Percentiles rank a stretch among this genome's conserved stretches.
Conservation (phyloP, 2,113 vertebrate genomes). For the Ondatra zibethicus region DNA sequence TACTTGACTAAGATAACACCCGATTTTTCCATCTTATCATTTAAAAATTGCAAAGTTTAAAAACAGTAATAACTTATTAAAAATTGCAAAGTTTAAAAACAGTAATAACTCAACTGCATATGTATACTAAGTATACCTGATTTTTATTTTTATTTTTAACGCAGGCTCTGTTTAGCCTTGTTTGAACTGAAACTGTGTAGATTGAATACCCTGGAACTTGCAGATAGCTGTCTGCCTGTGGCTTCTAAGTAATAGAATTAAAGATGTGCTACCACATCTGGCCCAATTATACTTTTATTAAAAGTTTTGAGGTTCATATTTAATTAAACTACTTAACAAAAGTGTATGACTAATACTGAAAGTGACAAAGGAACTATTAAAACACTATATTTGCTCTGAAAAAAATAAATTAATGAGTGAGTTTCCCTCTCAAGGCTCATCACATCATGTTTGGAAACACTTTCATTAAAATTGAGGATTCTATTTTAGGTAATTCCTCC, state of each 20-base stretch:
- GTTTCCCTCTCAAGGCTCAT: not conserved
- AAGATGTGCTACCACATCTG: not conserved
- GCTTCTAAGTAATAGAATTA: not conserved
- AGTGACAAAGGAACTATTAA: no score
- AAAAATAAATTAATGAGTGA: rapidly evolving
- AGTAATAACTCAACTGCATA: not conserved
- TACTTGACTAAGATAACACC: not conserved
- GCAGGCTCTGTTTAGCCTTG: not conserved
- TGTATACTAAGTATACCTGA: not conserved
- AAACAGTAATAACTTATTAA: not conserved
- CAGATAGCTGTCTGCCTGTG: not conserved
- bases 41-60: not conserved
- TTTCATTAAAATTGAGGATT: not conserved
- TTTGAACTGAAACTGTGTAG: not conserved
- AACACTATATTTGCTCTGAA: no score
- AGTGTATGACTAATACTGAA: no score
- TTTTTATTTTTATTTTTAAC: not conserved
- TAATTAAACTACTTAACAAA: not conserved
- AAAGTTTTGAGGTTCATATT: not conserved
- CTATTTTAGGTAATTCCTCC: not conserved
- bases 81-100: not conserved
- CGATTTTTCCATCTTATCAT: not conserved
- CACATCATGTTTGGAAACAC: not conserved
- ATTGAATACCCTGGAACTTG: no score
- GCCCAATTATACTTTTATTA: not conserved